Conservation (phyloP, 2,797 vertebrate species). For the Gastrophryne carolinensis region DNA sequence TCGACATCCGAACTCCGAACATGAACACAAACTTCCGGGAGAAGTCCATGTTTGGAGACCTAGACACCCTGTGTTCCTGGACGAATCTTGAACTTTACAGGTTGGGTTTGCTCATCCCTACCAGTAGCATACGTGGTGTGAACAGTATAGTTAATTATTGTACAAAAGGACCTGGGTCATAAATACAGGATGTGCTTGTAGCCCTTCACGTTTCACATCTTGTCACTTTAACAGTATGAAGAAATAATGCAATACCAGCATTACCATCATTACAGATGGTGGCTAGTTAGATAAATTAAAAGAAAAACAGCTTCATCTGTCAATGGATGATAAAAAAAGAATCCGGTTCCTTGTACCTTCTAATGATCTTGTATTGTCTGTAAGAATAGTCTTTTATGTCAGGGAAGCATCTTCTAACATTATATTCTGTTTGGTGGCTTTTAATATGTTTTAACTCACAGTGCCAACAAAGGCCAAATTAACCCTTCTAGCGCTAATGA, state of each 20-base stretch:
- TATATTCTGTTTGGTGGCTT: slow-evolving; percentile 8
- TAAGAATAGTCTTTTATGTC: slow-evolving; percentile 19
- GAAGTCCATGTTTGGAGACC: too few species aligned
- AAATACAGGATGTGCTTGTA: too few species aligned
- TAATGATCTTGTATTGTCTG: slow-evolving; percentile 37
- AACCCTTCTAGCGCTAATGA: slow-evolving; percentile 47
- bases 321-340: neutral
- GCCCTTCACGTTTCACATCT: too few species aligned
- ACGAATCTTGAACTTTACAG: too few species aligned
- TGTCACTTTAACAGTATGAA: too few species aligned
- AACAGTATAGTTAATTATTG: too few species aligned
- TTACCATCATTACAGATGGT: neutral
- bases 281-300: neutral
- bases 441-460: slow-evolving; percentile 37
- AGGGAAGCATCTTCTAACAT: slow-evolving; percentile 23
- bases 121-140: too few species aligned
- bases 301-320: neutral
- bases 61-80: too few species aligned
- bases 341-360: slow-evolving; percentile 16
- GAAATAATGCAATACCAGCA: neutral
- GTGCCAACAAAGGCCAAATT: slow-evolving; percentile 33
- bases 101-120: too few species aligned
- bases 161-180: too few species aligned
- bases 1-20: too few species aligned
- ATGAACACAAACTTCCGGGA: too few species aligned